Conservation (phyloP, 1,140 invertebrate genomes). For the Daktulosphaira vitifoliae region DNA sequence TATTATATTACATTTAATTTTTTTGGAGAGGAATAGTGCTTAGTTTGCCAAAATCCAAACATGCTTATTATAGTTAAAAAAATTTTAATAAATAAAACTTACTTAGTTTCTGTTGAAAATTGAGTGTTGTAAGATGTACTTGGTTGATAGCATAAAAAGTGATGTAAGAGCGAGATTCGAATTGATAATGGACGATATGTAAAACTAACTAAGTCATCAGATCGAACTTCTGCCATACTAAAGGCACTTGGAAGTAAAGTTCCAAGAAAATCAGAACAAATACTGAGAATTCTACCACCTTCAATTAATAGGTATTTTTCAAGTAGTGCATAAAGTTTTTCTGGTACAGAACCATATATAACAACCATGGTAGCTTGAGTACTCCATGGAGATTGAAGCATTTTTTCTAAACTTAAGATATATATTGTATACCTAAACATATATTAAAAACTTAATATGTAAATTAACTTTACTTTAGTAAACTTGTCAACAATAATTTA, state of each 20-base stretch:
- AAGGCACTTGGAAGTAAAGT: constrained; percentile 62
- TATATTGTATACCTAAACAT: constrained; percentile 64
- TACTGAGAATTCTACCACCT: constrained; percentile 66
- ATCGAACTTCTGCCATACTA: constrained; percentile 70
- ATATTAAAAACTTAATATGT: background rate
- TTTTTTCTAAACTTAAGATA: constrained; percentile 53
- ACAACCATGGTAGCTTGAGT: constrained; percentile 64
- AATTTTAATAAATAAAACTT: background rate
- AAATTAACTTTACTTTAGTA: background rate
- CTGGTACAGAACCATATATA: constrained; percentile 62
- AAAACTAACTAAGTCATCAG: constrained; percentile 71
- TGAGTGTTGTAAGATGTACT: constrained; percentile 57
- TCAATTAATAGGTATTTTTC: constrained; percentile 58
- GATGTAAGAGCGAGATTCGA: constrained; percentile 74
- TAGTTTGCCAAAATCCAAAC: no score
- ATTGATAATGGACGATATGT: constrained; percentile 68
- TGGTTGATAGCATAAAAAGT: constrained; percentile 77
- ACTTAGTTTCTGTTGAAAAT: constrained; percentile 55
- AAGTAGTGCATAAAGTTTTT: constrained; percentile 54
- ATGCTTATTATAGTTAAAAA: no score
- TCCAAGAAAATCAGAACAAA: constrained; percentile 73
- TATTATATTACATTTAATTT: no score
- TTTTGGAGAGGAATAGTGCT: no score
- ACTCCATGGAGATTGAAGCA: constrained; percentile 57
- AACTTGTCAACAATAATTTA: no score